A percentile compares a stretch with the other conserved stretches of the same genome.
Evolutionary conservation across 2,888 invertebrate genomes (phyloP).

Genomic region (Galerucella pusilla): DNA sequence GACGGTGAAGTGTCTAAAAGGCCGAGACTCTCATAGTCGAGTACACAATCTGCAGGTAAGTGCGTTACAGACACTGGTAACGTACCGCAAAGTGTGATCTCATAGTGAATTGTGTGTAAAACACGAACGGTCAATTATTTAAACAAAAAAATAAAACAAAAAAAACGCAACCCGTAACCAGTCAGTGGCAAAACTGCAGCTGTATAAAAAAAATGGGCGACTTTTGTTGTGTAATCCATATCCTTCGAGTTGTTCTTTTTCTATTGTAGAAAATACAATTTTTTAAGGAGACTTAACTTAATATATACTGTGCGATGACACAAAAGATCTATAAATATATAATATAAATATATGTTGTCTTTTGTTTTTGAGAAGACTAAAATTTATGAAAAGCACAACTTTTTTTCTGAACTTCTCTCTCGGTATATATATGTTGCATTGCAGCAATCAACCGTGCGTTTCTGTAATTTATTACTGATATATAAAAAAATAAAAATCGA

Average conservation of each 20-base stretch:
- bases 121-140: slow-evolving; percentile 58
- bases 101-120: slow-evolving; percentile 58
- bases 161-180: slow-evolving; percentile 6
- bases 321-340: slow-evolving; percentile 32
- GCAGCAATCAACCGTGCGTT: not conserved
- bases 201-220: slow-evolving; percentile 33
- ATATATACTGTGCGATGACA: slow-evolving; percentile 34
- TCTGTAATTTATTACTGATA: slow-evolving; percentile 21
- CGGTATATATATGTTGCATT: not conserved
- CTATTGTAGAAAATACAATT: slow-evolving; percentile 29
- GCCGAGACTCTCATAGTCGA: slow-evolving; percentile 80
- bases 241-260: slow-evolving; percentile 28
- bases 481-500: slow-evolving; percentile 5
- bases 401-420: slow-evolving; percentile 49
- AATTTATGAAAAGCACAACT: slow-evolving; percentile 50
- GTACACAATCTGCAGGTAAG: slow-evolving; percentile 51
- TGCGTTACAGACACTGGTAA: slow-evolving; percentile 58
- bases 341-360: slow-evolving; percentile 24
- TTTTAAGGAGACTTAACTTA: slow-evolving; percentile 33
- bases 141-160: slow-evolving; percentile 3
- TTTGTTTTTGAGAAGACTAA: slow-evolving; percentile 28
- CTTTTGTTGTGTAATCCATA: slow-evolving; percentile 28
- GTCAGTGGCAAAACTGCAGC: slow-evolving; percentile 39
- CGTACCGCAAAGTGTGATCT: slow-evolving; percentile 61
- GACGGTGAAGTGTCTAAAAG: slow-evolving; percentile 74